Base-by-base conservation (phyloP, 2,888 invertebrate genomes). In the Caenorhabditis uteleia region DNA sequence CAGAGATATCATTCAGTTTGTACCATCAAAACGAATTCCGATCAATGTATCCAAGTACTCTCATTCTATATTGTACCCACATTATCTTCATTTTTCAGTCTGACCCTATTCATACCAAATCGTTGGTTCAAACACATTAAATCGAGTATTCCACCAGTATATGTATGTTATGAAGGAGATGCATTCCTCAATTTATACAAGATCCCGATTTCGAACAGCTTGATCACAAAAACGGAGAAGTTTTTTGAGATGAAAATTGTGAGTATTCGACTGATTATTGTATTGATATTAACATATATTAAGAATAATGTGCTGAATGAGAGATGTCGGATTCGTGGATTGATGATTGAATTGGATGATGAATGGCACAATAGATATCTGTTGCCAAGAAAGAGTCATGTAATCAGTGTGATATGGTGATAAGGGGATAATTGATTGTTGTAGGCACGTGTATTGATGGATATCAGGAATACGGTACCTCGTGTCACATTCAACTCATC, bases 111-210 rank as follows among this genome's bases (percentile, higher is more conserved):
- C 2, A 7, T 59, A 6, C 59, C 59, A 2, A 25, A 7, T 8
- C 47, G 29, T 7, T 59, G 51, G 51, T 53, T 59, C 40, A n/a
- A n/a, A n/a, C 31, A 43, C 0, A 26, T 31, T 23, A 0, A 27
- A n/a, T 1, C 1, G 10, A 1, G 12, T n/a, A 12, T 18, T 7
- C 23, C 36, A 4, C 59, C 59, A 3, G 26, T 53, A 1, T 51
- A 29, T 29, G 23, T 59, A 29, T 59, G 59, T 16, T 53, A 59
- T 29, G 51, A 53, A 59, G 59, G 59, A 38, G 38, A 45, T 29
- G 29, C 34, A 18, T 53, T 53, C 20, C 38, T 53, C 10, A 53
- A 53, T 14, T 14, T 53, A 3, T 27, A 16, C 8, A 45, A 12
- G 18, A 2, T n/a, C 10, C 38, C 53, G 38, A 53, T 12, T 53